A percentile compares a stretch with the other conserved stretches of the same genome.
phyloP scores from a whole-genome alignment of 2,888 invertebrate species.

The Bembecia ichneumoniformis region DNA sequence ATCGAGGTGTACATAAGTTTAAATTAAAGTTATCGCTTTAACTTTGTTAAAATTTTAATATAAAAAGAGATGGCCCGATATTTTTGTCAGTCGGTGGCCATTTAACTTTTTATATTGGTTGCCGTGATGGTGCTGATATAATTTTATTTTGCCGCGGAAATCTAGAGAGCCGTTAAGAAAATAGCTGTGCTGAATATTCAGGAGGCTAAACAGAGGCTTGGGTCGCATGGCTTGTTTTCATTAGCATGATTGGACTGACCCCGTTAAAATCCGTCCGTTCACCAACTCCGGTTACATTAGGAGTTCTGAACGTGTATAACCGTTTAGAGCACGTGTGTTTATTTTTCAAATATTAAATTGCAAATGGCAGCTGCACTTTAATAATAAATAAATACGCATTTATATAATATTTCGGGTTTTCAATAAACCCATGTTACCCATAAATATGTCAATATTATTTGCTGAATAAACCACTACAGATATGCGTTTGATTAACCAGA shows the following conservation, averaged over 20 bases:
- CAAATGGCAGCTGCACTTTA: not conserved
- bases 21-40: too few species aligned
- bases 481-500: not conserved
- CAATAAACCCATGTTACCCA: not conserved
- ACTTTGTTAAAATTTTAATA: too few species aligned
- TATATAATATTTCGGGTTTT: not conserved
- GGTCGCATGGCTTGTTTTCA: conserved; percentile 65
- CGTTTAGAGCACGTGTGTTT: conserved; percentile 8
- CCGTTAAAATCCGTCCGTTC: conserved; percentile 38
- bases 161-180: conserved; percentile 57
- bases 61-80: too few species aligned
- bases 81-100: too few species aligned
- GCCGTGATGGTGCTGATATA: conserved; percentile 26
- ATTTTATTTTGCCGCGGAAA: conserved; percentile 46
- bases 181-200: conserved; percentile 62
- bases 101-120: not conserved
- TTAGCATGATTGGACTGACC: conserved; percentile 67
- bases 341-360: conserved; percentile 3
- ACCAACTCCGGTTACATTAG: conserved; percentile 3
- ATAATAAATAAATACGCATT: not conserved
- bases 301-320: conserved; percentile 8
- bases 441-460: not conserved
- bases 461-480: not conserved
- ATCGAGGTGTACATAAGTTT: too few species aligned
- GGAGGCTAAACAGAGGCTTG: conserved; percentile 38